These are phyloP conservation scores for Motacilla tschutschensis DNA, from an alignment of 2,113 vertebrate species.

Conservation along the genomic window DNA sequence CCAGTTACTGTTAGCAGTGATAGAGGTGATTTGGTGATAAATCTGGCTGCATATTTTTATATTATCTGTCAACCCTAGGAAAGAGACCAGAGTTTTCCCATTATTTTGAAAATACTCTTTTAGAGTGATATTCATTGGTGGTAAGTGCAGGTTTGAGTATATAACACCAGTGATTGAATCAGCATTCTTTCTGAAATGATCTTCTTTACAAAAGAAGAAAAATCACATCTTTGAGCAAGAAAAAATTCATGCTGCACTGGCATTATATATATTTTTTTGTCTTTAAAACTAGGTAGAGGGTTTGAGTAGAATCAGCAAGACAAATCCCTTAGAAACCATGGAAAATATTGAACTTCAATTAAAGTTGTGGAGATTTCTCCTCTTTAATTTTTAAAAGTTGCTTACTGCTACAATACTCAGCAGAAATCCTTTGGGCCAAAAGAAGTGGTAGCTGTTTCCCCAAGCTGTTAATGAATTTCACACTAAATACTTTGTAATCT, in stretches of 20 bases:
- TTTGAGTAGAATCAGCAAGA: background rate
- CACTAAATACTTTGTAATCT: slow-evolving; percentile 6
- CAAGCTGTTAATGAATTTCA: slow-evolving; percentile 28
- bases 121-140: background rate
- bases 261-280: background rate
- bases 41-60: background rate
- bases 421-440: background rate
- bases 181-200: background rate
- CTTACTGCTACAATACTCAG: background rate
- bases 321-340: background rate
- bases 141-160: background rate
- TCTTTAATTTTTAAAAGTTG: slow-evolving; percentile 20
- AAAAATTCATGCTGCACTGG: background rate
- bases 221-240: background rate
- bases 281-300: background rate
- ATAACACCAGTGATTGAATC: background rate
- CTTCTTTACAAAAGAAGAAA: background rate
- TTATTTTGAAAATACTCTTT: background rate
- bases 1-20: background rate
- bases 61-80: background rate
- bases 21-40: background rate
- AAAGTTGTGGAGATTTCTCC: background rate
- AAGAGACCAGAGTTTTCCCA: background rate
- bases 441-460: background rate
- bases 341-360: slow-evolving; percentile 11